Evolutionary conservation across 2,113 vertebrate genomes (phyloP).

Genomic region (Pagrus major): DNA sequence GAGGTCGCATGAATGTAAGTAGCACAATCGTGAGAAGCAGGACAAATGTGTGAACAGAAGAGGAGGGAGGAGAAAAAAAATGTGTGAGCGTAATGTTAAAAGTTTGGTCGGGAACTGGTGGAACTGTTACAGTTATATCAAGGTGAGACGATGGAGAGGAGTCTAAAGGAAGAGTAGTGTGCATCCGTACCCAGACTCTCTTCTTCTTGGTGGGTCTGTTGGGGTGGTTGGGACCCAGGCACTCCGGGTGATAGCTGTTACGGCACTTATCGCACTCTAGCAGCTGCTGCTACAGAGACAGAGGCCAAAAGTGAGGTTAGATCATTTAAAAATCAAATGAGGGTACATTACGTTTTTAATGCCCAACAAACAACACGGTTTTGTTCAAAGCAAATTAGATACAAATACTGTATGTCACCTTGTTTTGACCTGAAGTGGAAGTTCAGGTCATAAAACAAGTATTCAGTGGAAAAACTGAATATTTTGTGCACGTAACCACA

Average conservation of each 20-base stretch:
- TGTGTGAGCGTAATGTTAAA: conserved; percentile 22
- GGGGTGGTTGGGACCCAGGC: conserved; percentile 99
- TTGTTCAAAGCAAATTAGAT: neutral
- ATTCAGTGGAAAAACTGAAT: too few relatives aligned
- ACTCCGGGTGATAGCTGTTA: conserved; percentile 99
- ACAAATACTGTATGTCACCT: neutral
- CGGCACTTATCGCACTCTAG: conserved; percentile 99
- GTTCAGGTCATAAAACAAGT: too few relatives aligned
- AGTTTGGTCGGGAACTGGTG: conserved; percentile 18
- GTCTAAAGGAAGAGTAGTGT: neutral
- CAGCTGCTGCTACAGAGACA: conserved; percentile 86
- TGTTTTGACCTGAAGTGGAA: neutral
- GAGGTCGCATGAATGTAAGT: conserved; percentile 17
- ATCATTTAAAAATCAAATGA: conserved; percentile 23
- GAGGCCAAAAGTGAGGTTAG: conserved; percentile 16
- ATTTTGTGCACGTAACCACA: too few relatives aligned
- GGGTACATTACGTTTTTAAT: neutral
- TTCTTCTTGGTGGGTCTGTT: conserved; percentile 98
- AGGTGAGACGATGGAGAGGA: neutral
- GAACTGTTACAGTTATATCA: conserved; percentile 14
- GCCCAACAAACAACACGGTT: neutral
- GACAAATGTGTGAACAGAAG: conserved; percentile 35
- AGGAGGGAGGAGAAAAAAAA: conserved; percentile 11
- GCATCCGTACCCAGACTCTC: conserved; percentile 94
- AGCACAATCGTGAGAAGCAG: conserved; percentile 4